These are phyloP conservation scores for Neosilurus mollespiculum DNA, from an alignment of 2,797 vertebrate species.

Conservation along the genomic window DNA sequence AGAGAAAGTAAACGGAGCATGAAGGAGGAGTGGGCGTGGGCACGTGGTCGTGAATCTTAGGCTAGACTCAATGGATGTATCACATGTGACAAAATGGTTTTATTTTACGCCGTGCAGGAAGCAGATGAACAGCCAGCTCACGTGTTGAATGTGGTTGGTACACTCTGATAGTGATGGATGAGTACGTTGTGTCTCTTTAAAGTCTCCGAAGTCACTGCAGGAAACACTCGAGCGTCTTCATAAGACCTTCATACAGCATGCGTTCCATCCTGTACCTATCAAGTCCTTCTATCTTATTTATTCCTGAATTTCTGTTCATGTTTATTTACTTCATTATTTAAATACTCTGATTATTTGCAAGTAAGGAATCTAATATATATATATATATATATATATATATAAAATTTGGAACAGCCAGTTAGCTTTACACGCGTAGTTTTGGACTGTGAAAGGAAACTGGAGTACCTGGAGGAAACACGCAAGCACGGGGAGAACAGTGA, in stretches of 20 bases:
- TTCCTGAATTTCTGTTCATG: not conserved
- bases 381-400: too few species aligned
- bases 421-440: too few species aligned
- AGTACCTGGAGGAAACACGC: too few species aligned
- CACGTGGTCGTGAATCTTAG: conserved; percentile 16
- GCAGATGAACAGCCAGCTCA: not conserved
- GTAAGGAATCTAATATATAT: not conserved
- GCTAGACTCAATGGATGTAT: not conserved
- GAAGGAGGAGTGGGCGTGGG: conserved; percentile 1
- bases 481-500: too few species aligned
- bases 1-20: conserved; percentile 13
- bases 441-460: too few species aligned
- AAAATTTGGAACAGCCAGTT: too few species aligned
- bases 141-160: too few species aligned
- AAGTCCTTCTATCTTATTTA: too few species aligned
- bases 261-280: not conserved
- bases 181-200: not conserved
- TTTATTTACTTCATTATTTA: not conserved
- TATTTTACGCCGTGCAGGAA: not conserved
- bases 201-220: not conserved
- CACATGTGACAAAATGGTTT: conserved; percentile 3
- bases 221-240: not conserved
- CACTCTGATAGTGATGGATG: not conserved
- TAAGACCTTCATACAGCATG: not conserved
- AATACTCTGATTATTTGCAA: not conserved